A percentile compares a stretch with the other conserved stretches of the same genome.
Evolutionary conservation across 1,140 invertebrate genomes (phyloP).

Genomic region (Tetramorium alpestre): DNA sequence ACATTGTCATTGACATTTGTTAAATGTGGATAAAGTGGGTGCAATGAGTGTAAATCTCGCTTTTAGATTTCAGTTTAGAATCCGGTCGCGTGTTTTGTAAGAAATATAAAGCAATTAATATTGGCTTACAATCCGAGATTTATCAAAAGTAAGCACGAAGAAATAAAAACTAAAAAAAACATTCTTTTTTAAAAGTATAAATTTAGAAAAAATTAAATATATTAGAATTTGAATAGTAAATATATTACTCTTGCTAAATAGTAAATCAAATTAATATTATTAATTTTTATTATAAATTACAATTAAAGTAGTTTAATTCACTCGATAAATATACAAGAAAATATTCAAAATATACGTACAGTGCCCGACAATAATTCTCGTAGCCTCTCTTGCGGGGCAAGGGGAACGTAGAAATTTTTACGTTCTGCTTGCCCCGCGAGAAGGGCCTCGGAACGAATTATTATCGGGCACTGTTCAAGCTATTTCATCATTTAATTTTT

Average conservation of each 20-base stretch:
- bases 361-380: no score
- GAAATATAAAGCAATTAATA: background rate
- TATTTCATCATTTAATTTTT: background rate
- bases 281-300: no score
- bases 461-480: background rate
- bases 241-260: background rate
- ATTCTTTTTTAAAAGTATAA: background rate
- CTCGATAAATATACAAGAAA: background rate
- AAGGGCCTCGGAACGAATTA: no score
- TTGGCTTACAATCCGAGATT: background rate
- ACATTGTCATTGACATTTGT: slow-evolving; percentile 14
- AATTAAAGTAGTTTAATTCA: background rate
- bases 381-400: no score
- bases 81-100: background rate
- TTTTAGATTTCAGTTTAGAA: background rate
- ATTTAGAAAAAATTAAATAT: background rate
- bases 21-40: slow-evolving; percentile 25
- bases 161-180: background rate
- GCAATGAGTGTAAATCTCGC: background rate
- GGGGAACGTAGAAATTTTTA: no score
- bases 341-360: background rate
- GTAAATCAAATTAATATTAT: no score
- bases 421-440: no score
- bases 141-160: background rate
- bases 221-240: background rate